These are phyloP conservation scores for Phanerotoma sp. DNA, from an alignment of 2,888 invertebrate species.

Conservation along the genomic window DNA sequence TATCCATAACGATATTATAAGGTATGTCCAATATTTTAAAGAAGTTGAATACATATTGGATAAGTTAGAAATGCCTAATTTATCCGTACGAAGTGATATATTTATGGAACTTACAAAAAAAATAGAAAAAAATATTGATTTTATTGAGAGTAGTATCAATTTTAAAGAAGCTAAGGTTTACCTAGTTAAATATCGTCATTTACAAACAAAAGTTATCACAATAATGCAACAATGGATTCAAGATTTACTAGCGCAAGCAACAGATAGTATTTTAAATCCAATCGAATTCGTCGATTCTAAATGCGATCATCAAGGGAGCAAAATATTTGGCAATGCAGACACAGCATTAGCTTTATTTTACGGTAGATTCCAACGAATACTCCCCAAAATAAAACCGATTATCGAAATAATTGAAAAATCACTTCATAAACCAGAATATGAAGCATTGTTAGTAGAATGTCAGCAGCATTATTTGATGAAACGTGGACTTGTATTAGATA, in stretches of 20 bases:
- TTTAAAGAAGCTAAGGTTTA: conserved; percentile 87
- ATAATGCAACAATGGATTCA: conserved; percentile 79
- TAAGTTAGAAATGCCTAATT: conserved; percentile 74
- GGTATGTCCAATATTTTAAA: conserved; percentile 81
- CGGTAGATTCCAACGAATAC: conserved; percentile 93
- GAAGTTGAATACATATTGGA: conserved; percentile 81
- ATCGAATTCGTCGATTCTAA: conserved; percentile 18
- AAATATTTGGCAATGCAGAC: conserved; percentile 58
- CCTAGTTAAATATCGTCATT: conserved; percentile 80
- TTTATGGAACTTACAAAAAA: conserved; percentile 80
- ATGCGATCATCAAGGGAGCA: conserved; percentile 32
- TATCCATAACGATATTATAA: conserved; percentile 79
- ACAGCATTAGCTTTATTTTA: conserved; percentile 84
- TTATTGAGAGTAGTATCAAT: conserved; percentile 75
- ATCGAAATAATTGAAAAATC: conserved; percentile 82
- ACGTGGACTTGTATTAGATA: conserved; percentile 64
- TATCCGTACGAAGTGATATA: conserved; percentile 80
- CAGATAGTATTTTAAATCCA: conserved; percentile 60
- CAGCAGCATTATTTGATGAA: conserved; percentile 81
- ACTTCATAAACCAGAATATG: conserved; percentile 74
- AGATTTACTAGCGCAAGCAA: conserved; percentile 75
- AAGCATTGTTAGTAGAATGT: conserved; percentile 73
- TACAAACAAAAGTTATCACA: conserved; percentile 76
- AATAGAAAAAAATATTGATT: conserved; percentile 84
- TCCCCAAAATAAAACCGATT: conserved; percentile 78